These are phyloP conservation scores for Poecilia velifera DNA, from an alignment of 2,797 vertebrate genomes.

Conservation along the genomic window DNA sequence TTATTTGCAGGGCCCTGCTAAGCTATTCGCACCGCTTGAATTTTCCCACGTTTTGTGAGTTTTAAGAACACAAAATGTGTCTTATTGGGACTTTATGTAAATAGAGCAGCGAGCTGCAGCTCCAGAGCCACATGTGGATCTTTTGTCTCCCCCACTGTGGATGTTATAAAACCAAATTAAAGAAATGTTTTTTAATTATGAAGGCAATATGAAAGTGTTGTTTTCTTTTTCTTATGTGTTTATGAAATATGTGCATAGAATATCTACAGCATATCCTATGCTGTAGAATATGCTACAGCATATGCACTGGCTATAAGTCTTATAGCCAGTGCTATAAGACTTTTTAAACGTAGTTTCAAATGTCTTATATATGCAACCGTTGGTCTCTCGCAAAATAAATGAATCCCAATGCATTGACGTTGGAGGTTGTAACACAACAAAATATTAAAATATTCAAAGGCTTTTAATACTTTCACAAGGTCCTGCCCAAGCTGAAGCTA, in stretches of 20 bases:
- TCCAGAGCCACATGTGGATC: not conserved
- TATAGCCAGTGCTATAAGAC: not conserved
- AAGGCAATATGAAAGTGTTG: not conserved
- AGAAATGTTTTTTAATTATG: not conserved
- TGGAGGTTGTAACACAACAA: not conserved
- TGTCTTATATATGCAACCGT: not conserved
- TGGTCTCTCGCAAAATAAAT: not conserved
- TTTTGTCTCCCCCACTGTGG: not conserved
- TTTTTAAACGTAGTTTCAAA: not conserved
- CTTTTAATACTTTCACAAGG: not conserved
- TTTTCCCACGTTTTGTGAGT: not conserved
- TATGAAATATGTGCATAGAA: not conserved
- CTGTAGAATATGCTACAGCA: too few species aligned
- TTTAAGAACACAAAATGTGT: not conserved
- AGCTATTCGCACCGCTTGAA: not conserved
- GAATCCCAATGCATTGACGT: not conserved
- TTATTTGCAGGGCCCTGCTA: not conserved
- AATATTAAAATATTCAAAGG: not conserved
- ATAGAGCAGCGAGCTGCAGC: too few species aligned
- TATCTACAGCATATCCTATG: not conserved
- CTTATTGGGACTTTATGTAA: not conserved
- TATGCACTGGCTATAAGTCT: too few species aligned
- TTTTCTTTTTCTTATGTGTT: not conserved
- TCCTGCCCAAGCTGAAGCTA: not conserved
- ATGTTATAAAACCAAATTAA: not conserved